A percentile compares a stretch with the other conserved stretches of the same genome.
Conservation (phyloP, 2,888 invertebrate genomes). For the Rhaphigaster nebulosa region DNA sequence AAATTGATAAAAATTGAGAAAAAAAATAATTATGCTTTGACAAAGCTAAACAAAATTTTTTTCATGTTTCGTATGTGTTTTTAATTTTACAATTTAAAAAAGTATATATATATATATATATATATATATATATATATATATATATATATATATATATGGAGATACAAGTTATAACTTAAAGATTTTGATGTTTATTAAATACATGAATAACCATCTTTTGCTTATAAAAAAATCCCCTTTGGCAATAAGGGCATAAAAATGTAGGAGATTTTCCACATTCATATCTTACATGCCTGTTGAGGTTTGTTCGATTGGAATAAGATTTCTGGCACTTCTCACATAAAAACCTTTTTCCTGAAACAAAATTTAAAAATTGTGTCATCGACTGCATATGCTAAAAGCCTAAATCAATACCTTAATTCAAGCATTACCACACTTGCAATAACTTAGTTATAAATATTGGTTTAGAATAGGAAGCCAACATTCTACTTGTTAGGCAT, state of each 20-base stretch:
- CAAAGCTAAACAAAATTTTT: not conserved
- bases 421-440: not conserved
- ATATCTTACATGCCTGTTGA: conserved; percentile 13
- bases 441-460: not conserved
- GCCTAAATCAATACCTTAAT: not conserved
- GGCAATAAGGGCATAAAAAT: conserved; percentile 63
- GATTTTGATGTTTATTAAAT: conserved; percentile 53
- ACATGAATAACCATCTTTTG: conserved; percentile 62
- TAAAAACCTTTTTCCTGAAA: not conserved
- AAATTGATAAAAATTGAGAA: too few species aligned
- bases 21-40: not conserved
- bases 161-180: not conserved
- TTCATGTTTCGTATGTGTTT: not conserved
- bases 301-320: not conserved
- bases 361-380: too few species aligned
- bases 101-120: not conserved
- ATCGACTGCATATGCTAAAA: not conserved
- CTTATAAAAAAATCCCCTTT: conserved; percentile 75
- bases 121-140: too few species aligned
- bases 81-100: not conserved
- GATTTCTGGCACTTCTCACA: conserved; percentile 9
- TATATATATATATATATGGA: too few species aligned
- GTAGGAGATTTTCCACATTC: conserved; percentile 34
- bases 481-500: too few species aligned
- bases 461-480: too few species aligned